Conservation (phyloP, 1,140 invertebrate genomes). For the Bombus balteatus region DNA sequence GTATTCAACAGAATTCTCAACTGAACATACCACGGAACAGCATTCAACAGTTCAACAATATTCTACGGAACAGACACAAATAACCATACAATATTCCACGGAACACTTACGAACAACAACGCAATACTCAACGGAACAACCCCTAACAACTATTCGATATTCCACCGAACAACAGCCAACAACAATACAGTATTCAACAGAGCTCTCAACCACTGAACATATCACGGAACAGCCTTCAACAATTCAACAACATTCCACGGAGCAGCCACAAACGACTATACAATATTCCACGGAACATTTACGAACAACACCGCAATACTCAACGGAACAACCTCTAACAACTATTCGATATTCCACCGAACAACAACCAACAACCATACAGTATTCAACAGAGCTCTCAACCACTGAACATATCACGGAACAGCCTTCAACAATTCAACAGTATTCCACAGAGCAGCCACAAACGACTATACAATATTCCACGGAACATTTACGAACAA, state of each 20-base stretch:
- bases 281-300: neutral
- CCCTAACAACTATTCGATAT: neutral
- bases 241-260: constrained; percentile 12
- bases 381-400: constrained; percentile 22
- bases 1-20: constrained; percentile 22
- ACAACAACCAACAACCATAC: neutral
- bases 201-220: neutral
- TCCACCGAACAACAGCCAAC: neutral
- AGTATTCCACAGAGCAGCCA: neutral
- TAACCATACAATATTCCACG: neutral
- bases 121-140: neutral
- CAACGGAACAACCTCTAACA: no score
- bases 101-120: constrained; percentile 17
- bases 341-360: no score
- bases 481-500: neutral
- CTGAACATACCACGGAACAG: neutral
- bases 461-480: neutral
- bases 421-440: neutral
- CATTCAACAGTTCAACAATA: neutral
- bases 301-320: no score
- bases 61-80: constrained; percentile 13
- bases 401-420: neutral
- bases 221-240: constrained; percentile 9
- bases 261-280: constrained; percentile 10
- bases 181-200: neutral